A percentile compares a stretch with the other conserved stretches of the same genome.
These are phyloP conservation scores for Poecilia wingei DNA, from an alignment of 2,797 vertebrate species.

Conservation along the genomic window DNA sequence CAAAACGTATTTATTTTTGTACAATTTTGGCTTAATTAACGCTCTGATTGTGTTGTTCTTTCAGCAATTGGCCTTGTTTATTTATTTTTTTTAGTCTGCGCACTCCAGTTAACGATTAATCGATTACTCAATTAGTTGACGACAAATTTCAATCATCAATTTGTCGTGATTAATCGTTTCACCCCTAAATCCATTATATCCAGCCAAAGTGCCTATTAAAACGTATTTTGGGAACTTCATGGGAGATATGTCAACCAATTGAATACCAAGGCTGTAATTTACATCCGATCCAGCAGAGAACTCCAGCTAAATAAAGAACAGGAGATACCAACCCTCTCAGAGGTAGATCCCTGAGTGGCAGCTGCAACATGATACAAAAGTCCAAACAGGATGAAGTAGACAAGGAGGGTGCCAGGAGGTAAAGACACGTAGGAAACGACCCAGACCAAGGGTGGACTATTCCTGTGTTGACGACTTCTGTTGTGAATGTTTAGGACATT, in stretches of 20 bases:
- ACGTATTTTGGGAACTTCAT: background rate
- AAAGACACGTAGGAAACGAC: constrained; percentile 11
- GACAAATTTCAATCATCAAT: too few relatives aligned
- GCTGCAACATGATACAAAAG: background rate
- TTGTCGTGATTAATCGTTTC: too few relatives aligned
- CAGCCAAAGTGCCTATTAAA: background rate
- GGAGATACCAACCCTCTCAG: background rate
- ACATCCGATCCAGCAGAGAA: background rate
- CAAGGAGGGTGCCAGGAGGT: background rate
- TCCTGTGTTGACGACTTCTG: too few relatives aligned
- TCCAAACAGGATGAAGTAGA: constrained; percentile 12
- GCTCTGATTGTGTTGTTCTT: too few relatives aligned
- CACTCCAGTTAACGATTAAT: too few relatives aligned
- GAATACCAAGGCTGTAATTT: background rate
- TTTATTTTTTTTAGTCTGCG: too few relatives aligned
- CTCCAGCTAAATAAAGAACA: background rate
- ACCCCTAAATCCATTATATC: background rate
- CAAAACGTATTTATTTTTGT: too few relatives aligned
- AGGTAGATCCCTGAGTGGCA: background rate
- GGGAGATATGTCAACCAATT: background rate
- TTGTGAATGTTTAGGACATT: background rate
- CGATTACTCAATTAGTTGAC: too few relatives aligned
- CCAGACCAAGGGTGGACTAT: background rate
- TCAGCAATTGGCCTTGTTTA: too few relatives aligned
- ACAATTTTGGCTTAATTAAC: too few relatives aligned